These are phyloP conservation scores for Tichodroma muraria DNA, from an alignment of 2,113 vertebrate species.

Conservation along the genomic window DNA sequence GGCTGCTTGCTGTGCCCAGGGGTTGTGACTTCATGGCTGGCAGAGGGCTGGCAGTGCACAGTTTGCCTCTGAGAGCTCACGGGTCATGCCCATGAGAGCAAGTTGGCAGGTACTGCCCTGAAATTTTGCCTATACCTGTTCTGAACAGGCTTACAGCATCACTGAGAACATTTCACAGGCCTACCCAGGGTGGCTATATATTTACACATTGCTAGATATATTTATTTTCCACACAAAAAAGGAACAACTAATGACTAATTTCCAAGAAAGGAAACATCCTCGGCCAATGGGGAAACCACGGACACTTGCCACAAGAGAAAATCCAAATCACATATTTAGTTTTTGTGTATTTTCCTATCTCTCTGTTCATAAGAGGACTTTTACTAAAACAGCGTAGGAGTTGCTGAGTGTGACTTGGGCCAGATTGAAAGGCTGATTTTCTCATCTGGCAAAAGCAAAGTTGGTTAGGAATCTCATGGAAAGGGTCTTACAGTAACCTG, in stretches of 20 bases:
- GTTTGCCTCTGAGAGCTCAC: background rate
- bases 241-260: background rate
- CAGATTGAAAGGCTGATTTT: background rate
- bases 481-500: background rate
- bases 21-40: rapidly evolving
- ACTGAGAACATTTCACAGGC: background rate
- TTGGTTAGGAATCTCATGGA: rapidly evolving
- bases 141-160: background rate
- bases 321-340: background rate
- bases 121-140: background rate
- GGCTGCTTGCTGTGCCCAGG: background rate
- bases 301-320: background rate
- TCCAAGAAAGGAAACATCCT: background rate
- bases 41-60: background rate
- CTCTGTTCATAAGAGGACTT: background rate
- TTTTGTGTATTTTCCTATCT: background rate
- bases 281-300: background rate
- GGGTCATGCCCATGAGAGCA: rapidly evolving
- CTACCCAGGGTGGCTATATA: background rate
- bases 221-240: background rate
- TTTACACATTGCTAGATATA: background rate
- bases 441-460: background rate
- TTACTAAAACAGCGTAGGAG: background rate
- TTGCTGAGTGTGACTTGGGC: background rate
- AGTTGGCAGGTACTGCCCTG: background rate